phyloP scores from a whole-genome alignment of 2,797 vertebrate species.

The Chelon auratus region DNA sequence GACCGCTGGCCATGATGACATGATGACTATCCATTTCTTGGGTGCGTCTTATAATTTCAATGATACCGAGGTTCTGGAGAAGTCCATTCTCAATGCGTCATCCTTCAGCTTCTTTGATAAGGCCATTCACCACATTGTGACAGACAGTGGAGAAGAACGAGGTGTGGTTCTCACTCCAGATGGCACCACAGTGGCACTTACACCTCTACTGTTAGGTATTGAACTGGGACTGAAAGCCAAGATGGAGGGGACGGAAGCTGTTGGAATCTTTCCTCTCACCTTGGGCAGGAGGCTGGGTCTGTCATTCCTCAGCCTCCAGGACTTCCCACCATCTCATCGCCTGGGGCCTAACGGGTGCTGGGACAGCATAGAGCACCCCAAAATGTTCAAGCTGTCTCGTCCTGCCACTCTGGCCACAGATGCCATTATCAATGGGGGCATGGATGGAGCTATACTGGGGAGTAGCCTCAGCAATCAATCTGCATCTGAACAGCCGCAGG shows the following conservation, averaged over 20 bases:
- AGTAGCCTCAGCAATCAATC: conserved; percentile 56
- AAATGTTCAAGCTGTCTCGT: conserved; percentile 80
- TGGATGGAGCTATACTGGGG: conserved; percentile 89
- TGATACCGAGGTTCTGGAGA: conserved; percentile 43
- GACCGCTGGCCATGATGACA: conserved; percentile 63
- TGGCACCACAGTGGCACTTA: conserved; percentile 88
- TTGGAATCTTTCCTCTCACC: conserved; percentile 77
- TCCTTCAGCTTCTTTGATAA: conserved; percentile 76
- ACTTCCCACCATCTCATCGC: conserved; percentile 30
- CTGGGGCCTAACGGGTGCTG: conserved; percentile 89
- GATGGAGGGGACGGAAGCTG: conserved; percentile 35
- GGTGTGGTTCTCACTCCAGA: conserved; percentile 88
- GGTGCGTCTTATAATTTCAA: conserved; percentile 48
- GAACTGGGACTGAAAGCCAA: conserved; percentile 79
- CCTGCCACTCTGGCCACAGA: conserved; percentile 79
- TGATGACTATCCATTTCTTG: conserved; percentile 74
- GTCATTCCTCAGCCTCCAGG: conserved; percentile 80
- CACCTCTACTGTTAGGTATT: conserved; percentile 85
- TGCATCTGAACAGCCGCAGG: conserved; percentile 31
- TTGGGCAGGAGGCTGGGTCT: conserved; percentile 82
- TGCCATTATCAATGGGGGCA: conserved; percentile 87
- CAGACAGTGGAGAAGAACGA: conserved; percentile 74
- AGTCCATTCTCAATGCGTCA: conserved; percentile 62
- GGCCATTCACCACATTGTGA: conserved; percentile 74
- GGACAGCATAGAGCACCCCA: conserved; percentile 83